Base-by-base conservation (phyloP, 1,140 invertebrate species). In the Drosophila trapezifrons region DNA sequence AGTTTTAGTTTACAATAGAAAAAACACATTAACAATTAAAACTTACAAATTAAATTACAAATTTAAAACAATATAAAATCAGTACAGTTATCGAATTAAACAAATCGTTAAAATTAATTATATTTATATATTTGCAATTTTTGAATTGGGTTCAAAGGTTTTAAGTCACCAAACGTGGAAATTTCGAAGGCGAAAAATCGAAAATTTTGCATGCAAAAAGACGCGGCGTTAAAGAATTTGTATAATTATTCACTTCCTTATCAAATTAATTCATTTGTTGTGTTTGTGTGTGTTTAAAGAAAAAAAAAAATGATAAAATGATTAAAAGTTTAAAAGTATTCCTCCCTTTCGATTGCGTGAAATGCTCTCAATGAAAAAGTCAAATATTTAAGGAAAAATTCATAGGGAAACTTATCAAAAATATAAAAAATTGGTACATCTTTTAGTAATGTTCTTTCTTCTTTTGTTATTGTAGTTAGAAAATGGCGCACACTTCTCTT, bases 11-110 rank as follows among this genome's bases (percentile, higher is more conserved):
- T 86, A 86, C 83, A 86, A 89, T 86, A 76, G 76, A 78, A 77
- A 85, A 87, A 83, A 86, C 79, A 86, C 84, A 86, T 86, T 86
- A 86, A 86, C 83, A 86, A 86, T 87, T 79, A 86, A 87, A 78
- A 74, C 83, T 86, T 86, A 86, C 49, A 89, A 83, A 75, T 79
- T 81, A 76, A 78, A 77, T 90, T 90, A 86, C 67, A 80, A 90
- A 87, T 90, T 85, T 80, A 83, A 86, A 82, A 86, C 77, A 90
- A 90, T 83, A 87, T 82, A 87, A 86, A 86, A 86, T 86, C 83
- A 86, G 83, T 86, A 86, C 83, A 86, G 65, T 82, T 75, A 87
- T 86, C 83, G 78, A 83, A 87, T 87, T 87, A 86, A 86, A 86
- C 83, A 86, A 87, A 76, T 65, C 22, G 52, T 85, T 86, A 82